Conservation (phyloP, 2,797 vertebrate species). For the Manis crassicaudata region DNA sequence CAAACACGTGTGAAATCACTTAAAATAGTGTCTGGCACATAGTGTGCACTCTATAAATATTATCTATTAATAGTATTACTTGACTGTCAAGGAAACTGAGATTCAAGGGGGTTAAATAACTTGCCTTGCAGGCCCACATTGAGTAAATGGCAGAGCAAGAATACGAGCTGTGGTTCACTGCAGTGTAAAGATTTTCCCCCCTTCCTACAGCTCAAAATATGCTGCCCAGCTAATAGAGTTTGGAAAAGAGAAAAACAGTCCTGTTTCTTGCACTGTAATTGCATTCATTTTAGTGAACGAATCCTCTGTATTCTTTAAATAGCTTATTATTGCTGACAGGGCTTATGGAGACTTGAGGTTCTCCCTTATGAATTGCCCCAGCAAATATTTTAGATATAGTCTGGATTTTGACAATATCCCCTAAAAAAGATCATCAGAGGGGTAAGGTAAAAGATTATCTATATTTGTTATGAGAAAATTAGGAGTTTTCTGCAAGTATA, state of each 20-base stretch:
- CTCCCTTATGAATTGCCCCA: background rate
- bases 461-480: background rate
- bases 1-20: slow-evolving; percentile 1
- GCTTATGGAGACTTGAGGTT: background rate
- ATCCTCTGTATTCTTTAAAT: background rate
- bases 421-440: background rate
- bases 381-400: background rate
- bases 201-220: background rate
- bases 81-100: slow-evolving; percentile 25
- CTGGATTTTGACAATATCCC: background rate
- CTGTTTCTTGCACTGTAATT: background rate
- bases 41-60: background rate
- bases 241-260: background rate
- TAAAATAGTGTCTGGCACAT: background rate
- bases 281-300: slow-evolving; percentile 23
- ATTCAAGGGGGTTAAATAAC: background rate
- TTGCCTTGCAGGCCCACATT: background rate
- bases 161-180: background rate
- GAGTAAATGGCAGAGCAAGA: background rate
- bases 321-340: background rate
- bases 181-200: background rate
- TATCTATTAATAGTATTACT: background rate
- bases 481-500: background rate
- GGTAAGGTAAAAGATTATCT: background rate
- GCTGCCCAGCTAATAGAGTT: background rate